Evolutionary conservation across 2,797 vertebrate species (phyloP), one percentile per base, ranked within the genome.

Genomic region (Crenichthys baileyi): DNA sequence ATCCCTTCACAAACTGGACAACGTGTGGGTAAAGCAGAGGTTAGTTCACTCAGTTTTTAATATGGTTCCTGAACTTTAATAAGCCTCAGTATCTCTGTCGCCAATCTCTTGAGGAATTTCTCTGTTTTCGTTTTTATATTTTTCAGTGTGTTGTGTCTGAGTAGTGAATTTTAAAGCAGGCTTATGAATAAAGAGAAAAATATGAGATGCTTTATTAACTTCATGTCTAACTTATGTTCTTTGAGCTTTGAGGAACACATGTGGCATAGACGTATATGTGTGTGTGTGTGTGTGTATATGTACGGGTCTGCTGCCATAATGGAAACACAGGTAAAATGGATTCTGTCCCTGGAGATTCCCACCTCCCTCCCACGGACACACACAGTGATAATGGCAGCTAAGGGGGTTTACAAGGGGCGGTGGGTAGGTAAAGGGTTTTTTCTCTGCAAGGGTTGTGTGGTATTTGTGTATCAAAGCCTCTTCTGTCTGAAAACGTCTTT

Each of bases 381-480:
- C 70, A 73, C 41, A 58, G 44, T 71, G 72, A 83, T 85, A 82
- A 80, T 84, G 78, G 82, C 24, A 75, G 74, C 7, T 18, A 75
- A 77, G 71, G 60, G 65, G 78, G 58, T 70, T 73, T 70, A 55
- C 68, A 65, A 39, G 63, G 72, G 71, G 50, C 20, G 56, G 50
- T 71, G 31, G 55, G 48, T 68, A 67, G 46, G 79, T 75, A 75
- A 71, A 58, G 36, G 68, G 6, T 22, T 58, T 61, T 75, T 61
- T 60, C 60, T 74, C 55, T 50, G 20, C 29, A 24, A 65, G 77
- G 51, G 53, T 65, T 39, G 31, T 70, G 75, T 86, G 87, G 88
- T 90, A 87, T 90, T 88, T 88, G 60, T 36, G 73, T 80, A 85
- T 93, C 87, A 93, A 93, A 91, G 92, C 72, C 70, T 86, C 81